Evolutionary conservation across 2,797 vertebrate genomes (phyloP).

Genomic region (Spinus pinus): DNA sequence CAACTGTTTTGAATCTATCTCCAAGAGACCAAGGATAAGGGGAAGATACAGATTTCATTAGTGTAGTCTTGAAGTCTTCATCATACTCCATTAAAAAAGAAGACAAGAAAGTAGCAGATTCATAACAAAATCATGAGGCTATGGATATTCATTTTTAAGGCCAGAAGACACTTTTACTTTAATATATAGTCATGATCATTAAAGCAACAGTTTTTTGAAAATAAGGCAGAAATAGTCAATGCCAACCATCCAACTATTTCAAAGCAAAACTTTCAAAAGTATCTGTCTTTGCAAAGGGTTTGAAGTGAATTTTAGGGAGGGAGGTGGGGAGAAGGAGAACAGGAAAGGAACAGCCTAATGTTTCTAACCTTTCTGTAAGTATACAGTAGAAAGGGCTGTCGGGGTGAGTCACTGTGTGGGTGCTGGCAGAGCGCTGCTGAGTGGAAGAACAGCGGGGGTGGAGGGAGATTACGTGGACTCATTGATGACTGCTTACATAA

Average conservation of each 20-base stretch:
- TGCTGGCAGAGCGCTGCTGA: neutral
- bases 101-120: neutral
- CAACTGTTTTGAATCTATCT: neutral
- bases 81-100: neutral
- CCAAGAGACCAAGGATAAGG: neutral
- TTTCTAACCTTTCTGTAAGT: constrained; percentile 40
- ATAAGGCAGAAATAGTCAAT: neutral
- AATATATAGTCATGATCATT: neutral
- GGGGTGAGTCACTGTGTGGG: constrained; percentile 51
- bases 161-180: neutral
- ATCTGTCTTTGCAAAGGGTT: neutral
- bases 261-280: neutral
- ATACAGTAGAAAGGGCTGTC: neutral
- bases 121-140: neutral
- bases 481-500: constrained; percentile 21
- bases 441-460: neutral
- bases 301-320: neutral
- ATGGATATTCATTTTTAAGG: neutral
- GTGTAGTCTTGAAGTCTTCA: neutral
- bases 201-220: neutral
- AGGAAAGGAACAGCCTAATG: constrained; percentile 35
- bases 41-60: neutral
- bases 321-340: neutral
- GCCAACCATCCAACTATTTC: neutral
- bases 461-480: neutral